Evolutionary conservation across 2,113 vertebrate species (phyloP).

Genomic region (Gavialis gangeticus): DNA sequence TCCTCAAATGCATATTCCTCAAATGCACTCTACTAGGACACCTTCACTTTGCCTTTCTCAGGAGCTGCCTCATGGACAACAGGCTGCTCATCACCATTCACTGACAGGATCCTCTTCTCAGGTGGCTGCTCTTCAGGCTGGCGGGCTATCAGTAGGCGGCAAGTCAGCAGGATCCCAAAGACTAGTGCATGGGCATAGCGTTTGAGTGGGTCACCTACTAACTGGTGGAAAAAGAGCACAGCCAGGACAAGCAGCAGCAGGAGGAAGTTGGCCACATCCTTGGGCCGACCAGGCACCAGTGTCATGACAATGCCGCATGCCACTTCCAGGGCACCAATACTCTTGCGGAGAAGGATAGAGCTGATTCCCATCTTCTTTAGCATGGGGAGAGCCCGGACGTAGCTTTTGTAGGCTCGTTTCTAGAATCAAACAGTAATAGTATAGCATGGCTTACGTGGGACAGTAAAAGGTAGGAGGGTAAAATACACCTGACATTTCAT

Average conservation of each 20-base stretch:
- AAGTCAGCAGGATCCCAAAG: constrained; percentile 97
- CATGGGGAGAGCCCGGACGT: constrained; percentile 93
- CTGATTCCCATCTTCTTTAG: constrained; percentile 96
- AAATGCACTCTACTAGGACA: constrained; percentile 84
- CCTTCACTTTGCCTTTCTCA: constrained; percentile 95
- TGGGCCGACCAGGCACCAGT: constrained; percentile 93
- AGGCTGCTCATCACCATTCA: constrained; percentile 82
- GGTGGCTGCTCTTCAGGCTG: constrained; percentile 91
- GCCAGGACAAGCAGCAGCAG: constrained; percentile 94
- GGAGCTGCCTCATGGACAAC: constrained; percentile 76
- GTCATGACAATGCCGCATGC: constrained; percentile 95
- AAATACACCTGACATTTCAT: neutral
- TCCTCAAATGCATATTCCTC: constrained; percentile 51
- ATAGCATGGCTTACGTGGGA: neutral
- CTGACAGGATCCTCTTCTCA: constrained; percentile 82
- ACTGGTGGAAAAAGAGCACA: constrained; percentile 97
- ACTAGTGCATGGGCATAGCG: constrained; percentile 96
- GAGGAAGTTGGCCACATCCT: constrained; percentile 97
- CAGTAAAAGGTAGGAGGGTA: neutral
- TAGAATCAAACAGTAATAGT: constrained; percentile 69
- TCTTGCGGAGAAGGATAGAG: constrained; percentile 96
- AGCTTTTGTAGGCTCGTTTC: constrained; percentile 98
- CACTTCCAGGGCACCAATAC: constrained; percentile 94
- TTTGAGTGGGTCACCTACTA: constrained; percentile 96
- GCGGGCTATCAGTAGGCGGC: constrained; percentile 94